Evolutionary conservation across 2,797 vertebrate species (phyloP), one percentile per base, ranked within the genome.

Genomic region (Linurgus olivaceus): DNA sequence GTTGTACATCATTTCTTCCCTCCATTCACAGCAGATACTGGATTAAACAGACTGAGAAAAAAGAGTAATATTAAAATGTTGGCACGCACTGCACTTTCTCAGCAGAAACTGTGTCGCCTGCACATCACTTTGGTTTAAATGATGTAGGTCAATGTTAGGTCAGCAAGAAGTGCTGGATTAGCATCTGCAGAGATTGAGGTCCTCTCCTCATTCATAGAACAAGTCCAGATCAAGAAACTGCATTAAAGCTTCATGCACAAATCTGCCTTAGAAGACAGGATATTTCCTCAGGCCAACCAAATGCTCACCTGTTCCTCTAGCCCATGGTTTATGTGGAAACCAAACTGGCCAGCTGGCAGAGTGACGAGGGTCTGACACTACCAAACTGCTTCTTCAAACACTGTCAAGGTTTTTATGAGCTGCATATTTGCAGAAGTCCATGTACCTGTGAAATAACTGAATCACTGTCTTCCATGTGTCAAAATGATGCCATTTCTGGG

Each of bases 381-480:
- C 54, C 78, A 55, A 79, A 79, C 66, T 81, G 66, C 54, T 79
- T 70, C 89, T 84, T 78, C 50, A 78, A 94, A 73, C 40, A 23
- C 48, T 66, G 37, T 47, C 33, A 8, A 29, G 55, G 55, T 40
- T 90, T 88, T 82, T 48, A 47, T 45, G 91, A 90, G 67, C 89
- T 91, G 62, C 23, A 4, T 59, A 33, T 84, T 93, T 95, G 76
- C 94, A 94, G 85, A 48, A 95, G 90, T 44, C 90, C 87, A 29
- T 94, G 91, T 96, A 95, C 94, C 94, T 95, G 96, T 86, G 95
- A 97, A 97, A 88, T 66, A 78, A 94, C 71, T 94, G 95, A 95
- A 94, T 96, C 94, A 84, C 91, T 90, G 94, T 73, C 82, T 96
- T 86, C 79, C 93, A 75, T 83, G 84, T 96, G 94, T 95, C 94